Evolutionary conservation across 1,140 invertebrate species (phyloP).

Genomic region (Holotrichia oblita): DNA sequence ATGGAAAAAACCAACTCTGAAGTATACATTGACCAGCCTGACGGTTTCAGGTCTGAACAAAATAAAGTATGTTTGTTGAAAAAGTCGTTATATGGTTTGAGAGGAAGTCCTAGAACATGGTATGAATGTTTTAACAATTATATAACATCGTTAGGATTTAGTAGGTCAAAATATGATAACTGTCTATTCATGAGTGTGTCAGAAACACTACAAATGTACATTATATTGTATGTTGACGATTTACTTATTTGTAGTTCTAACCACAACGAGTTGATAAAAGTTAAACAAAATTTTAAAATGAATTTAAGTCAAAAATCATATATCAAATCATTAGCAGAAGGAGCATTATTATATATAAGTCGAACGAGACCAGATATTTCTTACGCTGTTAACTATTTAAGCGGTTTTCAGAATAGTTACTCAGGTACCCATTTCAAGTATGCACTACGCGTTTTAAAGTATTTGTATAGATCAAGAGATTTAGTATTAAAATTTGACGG

Average conservation of each 20-base stretch:
- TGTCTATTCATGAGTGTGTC: slow-evolving; percentile 44
- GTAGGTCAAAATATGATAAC: slow-evolving; percentile 41
- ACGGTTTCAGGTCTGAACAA: slow-evolving; percentile 49
- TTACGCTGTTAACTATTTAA: slow-evolving; percentile 54
- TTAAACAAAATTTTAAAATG: not conserved
- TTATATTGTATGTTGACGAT: slow-evolving; percentile 27
- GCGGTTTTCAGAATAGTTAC: slow-evolving; percentile 59
- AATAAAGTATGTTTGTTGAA: slow-evolving; percentile 49
- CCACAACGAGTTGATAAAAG: slow-evolving; percentile 9
- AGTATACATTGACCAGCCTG: slow-evolving; percentile 58
- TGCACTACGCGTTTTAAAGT: slow-evolving; percentile 53
- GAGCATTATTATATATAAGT: slow-evolving; percentile 61
- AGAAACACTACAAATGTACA: slow-evolving; percentile 49
- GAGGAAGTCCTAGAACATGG: slow-evolving; percentile 53
- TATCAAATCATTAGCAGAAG: slow-evolving; percentile 40
- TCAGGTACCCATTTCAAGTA: slow-evolving; percentile 59
- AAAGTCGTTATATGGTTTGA: slow-evolving; percentile 57
- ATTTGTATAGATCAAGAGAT: slow-evolving; percentile 58
- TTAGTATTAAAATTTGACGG: slow-evolving; percentile 57
- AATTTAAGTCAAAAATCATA: slow-evolving; percentile 22
- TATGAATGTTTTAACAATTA: slow-evolving; percentile 49
- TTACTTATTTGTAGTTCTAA: slow-evolving; percentile 5
- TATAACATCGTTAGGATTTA: slow-evolving; percentile 45
- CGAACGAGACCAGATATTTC: slow-evolving; percentile 59
- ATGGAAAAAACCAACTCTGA: slow-evolving; percentile 57